Evolutionary conservation across 2,797 vertebrate species (phyloP).

Genomic region (Microhierax caerulescens): DNA sequence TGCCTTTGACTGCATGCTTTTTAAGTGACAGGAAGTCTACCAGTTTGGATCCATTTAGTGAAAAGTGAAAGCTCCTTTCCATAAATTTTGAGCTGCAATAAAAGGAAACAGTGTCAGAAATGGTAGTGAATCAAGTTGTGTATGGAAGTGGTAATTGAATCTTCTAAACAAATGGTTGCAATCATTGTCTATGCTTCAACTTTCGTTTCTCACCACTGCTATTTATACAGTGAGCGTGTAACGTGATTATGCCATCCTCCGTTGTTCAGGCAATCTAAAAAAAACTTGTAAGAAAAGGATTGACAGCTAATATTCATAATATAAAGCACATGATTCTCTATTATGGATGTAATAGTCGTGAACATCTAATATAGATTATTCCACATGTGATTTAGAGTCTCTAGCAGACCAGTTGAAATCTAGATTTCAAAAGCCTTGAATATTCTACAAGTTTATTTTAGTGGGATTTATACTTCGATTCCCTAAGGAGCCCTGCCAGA

Average conservation of each 20-base stretch:
- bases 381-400: neutral
- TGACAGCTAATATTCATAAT: neutral
- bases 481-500: neutral
- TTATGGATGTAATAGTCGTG: neutral
- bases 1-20: slow-evolving; percentile 50
- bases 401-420: neutral
- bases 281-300: neutral
- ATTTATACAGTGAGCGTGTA: neutral
- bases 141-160: slow-evolving; percentile 44
- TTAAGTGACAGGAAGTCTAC: slow-evolving; percentile 22
- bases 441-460: neutral
- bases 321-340: neutral
- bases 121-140: slow-evolving; percentile 19
- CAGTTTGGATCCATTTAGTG: neutral
- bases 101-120: slow-evolving; percentile 31
- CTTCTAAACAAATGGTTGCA: slow-evolving; percentile 29
- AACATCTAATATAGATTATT: neutral
- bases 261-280: neutral
- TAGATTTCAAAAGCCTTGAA: neutral
- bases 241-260: neutral
- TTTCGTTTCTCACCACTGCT: neutral
- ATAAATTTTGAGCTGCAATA: slow-evolving; percentile 37
- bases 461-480: neutral
- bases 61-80: neutral
- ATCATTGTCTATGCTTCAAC: neutral